Conservation (phyloP, 2,113 vertebrate species). For the Lathamus discolor region DNA sequence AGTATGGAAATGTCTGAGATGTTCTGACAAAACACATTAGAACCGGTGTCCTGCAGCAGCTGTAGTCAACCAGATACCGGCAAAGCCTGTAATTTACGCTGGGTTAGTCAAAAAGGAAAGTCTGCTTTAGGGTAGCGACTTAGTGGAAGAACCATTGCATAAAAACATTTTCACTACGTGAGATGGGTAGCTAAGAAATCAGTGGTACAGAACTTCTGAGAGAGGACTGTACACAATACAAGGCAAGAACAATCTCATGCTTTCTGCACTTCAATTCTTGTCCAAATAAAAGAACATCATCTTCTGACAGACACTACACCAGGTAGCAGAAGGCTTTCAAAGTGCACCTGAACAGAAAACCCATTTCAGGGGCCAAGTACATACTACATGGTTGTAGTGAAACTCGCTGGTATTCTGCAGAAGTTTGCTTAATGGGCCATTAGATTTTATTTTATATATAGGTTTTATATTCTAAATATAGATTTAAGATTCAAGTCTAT, state of each 20-base stretch:
- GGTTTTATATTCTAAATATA: too few relatives aligned
- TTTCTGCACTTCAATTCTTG: background rate
- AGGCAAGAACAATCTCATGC: background rate
- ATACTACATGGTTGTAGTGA: background rate
- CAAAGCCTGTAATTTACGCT: background rate
- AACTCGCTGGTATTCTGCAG: background rate
- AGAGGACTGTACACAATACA: fast-evolving
- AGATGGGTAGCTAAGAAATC: background rate
- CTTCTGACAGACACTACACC: background rate
- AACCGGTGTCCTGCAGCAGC: background rate
- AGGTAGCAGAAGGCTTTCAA: background rate
- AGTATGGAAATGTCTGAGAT: background rate
- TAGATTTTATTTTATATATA: background rate
- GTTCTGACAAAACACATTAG: background rate
- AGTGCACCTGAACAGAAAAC: background rate
- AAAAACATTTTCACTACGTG: background rate
- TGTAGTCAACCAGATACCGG: background rate
- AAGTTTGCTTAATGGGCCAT: background rate
- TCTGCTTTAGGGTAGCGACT: background rate
- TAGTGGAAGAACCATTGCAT: background rate
- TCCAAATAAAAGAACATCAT: background rate
- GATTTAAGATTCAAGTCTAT: background rate
- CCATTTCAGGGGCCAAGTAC: background rate
- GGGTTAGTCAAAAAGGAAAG: background rate
- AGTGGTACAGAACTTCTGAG: background rate